Evolutionary conservation across 2,113 vertebrate genomes (phyloP), one percentile per base, ranked within the genome.

Genomic region (Halichoerus grypus): DNA sequence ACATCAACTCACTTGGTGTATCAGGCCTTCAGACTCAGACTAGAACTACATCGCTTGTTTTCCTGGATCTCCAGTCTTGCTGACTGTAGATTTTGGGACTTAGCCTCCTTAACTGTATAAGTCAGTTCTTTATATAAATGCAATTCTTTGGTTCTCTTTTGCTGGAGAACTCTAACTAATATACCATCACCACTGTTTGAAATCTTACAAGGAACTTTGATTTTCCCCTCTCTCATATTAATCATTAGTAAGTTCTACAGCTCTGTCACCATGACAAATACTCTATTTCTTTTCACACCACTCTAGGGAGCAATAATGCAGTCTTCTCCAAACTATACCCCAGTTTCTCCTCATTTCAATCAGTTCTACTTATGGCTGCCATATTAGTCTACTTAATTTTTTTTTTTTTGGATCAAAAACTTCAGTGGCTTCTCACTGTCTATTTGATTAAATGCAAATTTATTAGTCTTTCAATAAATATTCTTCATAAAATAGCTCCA

Each of bases 391-490:
- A 53, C 36, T 92, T 51, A 93, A 77, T 2, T 71, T 36, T 39
- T 26, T 28, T 76, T 74, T 81, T 72, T 63, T 15, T 16, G 46
- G 46, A 91, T 59, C 16, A 61, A 96, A 94, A 59, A 42, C 88
- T 69, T 91, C 42, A 16, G 39, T 86, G 28, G 18, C 19, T 76
- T 95, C 59, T 89, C 39, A 53, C 26, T 26, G 22, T 81, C 76
- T 91, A 65, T 18, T 71, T 95, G 77, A 57, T 81, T 67, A 87
- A 46, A 89, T 63, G 14, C 24, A 79, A 87, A 85, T 93, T 39
- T 83, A 55, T 51, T 83, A 87, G 8, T n/a, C 31, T 93, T 87
- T 81, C n/a, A 76, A 77, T 76, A 87, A 71, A 77, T 87, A 88
- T 6, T 87, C 31, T 65, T 19, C 31, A 69, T 57, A 77, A 91